Percentiles rank a stretch among this genome's conserved stretches.
phyloP scores from a whole-genome alignment of 2,797 vertebrate species.

The Notamacropus eugenii region DNA sequence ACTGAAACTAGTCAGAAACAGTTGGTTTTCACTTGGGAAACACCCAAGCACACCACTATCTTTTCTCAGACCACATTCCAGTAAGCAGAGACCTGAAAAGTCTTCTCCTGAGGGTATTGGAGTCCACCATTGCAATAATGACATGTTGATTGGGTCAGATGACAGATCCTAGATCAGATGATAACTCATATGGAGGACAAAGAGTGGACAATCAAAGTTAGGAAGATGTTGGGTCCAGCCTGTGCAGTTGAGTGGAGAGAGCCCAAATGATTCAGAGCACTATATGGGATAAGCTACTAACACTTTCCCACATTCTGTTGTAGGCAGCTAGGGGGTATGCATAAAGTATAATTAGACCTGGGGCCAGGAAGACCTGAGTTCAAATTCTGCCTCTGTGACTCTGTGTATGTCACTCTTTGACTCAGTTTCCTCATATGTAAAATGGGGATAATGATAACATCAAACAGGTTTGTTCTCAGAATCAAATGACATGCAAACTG shows the following conservation, averaged over 20 bases:
- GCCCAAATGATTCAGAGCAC: no score
- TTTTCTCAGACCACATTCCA: neutral
- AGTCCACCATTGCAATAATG: neutral
- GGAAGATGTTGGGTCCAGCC: neutral
- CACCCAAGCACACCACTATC: neutral
- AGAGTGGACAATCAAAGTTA: neutral
- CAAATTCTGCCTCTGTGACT: neutral
- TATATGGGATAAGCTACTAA: no score
- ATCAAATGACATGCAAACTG: neutral
- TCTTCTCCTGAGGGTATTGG: neutral
- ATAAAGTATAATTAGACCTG: neutral
- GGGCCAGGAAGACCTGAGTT: neutral
- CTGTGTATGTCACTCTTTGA: neutral
- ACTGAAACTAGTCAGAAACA: neutral
- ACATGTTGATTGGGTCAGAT: neutral
- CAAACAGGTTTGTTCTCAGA: neutral
- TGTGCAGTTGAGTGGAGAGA: no score
- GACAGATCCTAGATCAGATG: neutral
- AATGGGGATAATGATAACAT: neutral
- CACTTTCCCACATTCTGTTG: neutral
- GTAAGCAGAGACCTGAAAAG: neutral
- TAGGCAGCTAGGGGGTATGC: neutral
- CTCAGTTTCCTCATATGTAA: neutral
- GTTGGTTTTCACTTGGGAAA: neutral
- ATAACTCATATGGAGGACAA: neutral